These are phyloP conservation scores for Tympanoctomys barrerae DNA, from an alignment of 2,797 vertebrate species.

Conservation along the genomic window DNA sequence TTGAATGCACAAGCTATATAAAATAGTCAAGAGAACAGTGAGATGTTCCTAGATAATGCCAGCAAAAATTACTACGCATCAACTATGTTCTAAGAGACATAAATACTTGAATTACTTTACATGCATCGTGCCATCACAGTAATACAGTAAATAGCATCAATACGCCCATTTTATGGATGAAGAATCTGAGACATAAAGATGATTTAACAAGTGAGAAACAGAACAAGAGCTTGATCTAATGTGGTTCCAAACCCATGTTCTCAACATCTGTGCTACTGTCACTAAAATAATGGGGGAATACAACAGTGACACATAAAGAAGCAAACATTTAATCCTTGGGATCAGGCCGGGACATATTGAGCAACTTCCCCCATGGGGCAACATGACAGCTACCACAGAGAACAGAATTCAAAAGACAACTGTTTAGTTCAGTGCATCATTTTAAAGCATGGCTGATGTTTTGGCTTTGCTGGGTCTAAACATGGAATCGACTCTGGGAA, in stretches of 20 bases:
- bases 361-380: slow-evolving; percentile 14
- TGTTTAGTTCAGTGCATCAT: background rate
- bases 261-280: background rate
- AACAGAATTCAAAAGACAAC: slow-evolving; percentile 9
- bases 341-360: background rate
- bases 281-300: background rate
- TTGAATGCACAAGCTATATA: background rate
- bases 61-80: background rate
- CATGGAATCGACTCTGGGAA: slow-evolving; percentile 82
- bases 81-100: background rate
- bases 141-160: background rate
- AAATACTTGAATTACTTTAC: background rate
- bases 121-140: background rate
- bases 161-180: background rate
- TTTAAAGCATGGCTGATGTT: slow-evolving; percentile 60
- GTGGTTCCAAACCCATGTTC: background rate
- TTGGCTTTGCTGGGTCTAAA: slow-evolving; percentile 43
- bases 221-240: background rate
- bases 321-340: background rate
- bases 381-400: background rate
- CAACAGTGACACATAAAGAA: background rate
- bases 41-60: background rate
- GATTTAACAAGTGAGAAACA: background rate
- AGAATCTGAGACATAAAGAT: background rate
- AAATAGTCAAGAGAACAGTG: background rate